These are phyloP conservation scores for Dipodomys merriami DNA, from an alignment of 2,113 vertebrate species.

Conservation along the genomic window DNA sequence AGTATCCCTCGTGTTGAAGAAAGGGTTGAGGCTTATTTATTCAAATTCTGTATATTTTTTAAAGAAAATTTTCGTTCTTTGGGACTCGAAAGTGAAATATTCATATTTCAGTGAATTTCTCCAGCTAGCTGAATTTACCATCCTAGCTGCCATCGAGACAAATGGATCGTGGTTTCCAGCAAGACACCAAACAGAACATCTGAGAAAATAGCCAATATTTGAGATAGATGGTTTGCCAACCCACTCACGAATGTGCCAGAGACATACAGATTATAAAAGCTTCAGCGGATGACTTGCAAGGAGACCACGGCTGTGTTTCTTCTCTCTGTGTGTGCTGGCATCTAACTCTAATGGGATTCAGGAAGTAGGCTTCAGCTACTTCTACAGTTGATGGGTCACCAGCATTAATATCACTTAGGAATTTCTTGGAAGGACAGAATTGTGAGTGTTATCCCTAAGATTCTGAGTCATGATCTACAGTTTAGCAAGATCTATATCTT, in stretches of 20 bases:
- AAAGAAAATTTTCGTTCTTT: constrained; percentile 41
- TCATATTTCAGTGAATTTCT: constrained; percentile 54
- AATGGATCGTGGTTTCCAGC: constrained; percentile 68
- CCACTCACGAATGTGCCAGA: constrained; percentile 59
- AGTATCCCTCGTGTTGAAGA: neutral
- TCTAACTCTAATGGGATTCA: neutral
- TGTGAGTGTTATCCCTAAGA: neutral
- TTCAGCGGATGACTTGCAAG: constrained; percentile 28
- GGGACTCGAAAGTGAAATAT: constrained; percentile 43
- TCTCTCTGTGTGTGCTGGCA: neutral
- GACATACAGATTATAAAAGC: constrained; percentile 54
- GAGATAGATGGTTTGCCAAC: constrained; percentile 65
- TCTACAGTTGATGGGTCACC: neutral
- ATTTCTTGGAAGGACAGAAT: neutral
- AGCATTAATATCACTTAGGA: neutral
- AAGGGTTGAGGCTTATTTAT: neutral
- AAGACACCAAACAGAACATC: constrained; percentile 43
- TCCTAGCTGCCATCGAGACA: constrained; percentile 67
- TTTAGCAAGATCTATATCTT: neutral
- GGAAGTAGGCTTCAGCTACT: neutral
- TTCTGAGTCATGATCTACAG: neutral
- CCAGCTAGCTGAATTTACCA: constrained; percentile 44
- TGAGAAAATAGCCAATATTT: constrained; percentile 75
- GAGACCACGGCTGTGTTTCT: neutral
- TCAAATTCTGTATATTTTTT: constrained; percentile 49